A percentile compares a stretch with the other conserved stretches of the same genome.
Evolutionary conservation across 2,888 invertebrate species (phyloP).

Genomic region (Microctonus brassicae): DNA sequence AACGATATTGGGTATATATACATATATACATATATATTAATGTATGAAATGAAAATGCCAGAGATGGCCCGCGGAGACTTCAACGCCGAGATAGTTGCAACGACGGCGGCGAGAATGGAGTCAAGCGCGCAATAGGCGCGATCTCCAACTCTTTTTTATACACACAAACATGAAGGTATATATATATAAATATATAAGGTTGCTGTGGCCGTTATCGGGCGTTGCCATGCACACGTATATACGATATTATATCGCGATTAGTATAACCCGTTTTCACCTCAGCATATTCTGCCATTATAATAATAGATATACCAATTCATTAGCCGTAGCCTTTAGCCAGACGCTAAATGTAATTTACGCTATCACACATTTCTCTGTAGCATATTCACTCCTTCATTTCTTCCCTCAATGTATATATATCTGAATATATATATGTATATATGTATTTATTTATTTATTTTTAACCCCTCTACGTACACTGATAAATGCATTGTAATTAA

Average conservation of each 20-base stretch:
- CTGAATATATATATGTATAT: too few relatives aligned
- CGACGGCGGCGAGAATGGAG: neutral
- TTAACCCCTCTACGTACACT: neutral
- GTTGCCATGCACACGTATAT: conserved; percentile 32
- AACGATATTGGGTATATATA: neutral
- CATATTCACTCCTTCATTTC: neutral
- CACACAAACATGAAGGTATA: neutral
- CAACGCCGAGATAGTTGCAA: conserved; percentile 22
- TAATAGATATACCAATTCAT: conserved; percentile 46
- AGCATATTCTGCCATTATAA: conserved; percentile 36
- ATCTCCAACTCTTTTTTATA: conserved; percentile 4
- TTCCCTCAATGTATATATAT: too few relatives aligned
- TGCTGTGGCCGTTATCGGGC: conserved; percentile 16
- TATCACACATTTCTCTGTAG: conserved; percentile 40
- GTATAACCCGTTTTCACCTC: conserved; percentile 46
- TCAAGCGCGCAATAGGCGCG: conserved; percentile 17
- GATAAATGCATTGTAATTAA: neutral
- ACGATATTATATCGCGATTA: conserved; percentile 45
- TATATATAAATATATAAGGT: neutral
- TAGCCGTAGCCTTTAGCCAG: conserved; percentile 40
- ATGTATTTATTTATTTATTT: neutral
- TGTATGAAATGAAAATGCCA: conserved; percentile 24
- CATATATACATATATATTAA: neutral
- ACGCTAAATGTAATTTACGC: conserved; percentile 45
- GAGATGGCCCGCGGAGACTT: conserved; percentile 33